A percentile compares a stretch with the other conserved stretches of the same genome.
Evolutionary conservation across 2,888 invertebrate genomes (phyloP).

Genomic region (Bombylius major): DNA sequence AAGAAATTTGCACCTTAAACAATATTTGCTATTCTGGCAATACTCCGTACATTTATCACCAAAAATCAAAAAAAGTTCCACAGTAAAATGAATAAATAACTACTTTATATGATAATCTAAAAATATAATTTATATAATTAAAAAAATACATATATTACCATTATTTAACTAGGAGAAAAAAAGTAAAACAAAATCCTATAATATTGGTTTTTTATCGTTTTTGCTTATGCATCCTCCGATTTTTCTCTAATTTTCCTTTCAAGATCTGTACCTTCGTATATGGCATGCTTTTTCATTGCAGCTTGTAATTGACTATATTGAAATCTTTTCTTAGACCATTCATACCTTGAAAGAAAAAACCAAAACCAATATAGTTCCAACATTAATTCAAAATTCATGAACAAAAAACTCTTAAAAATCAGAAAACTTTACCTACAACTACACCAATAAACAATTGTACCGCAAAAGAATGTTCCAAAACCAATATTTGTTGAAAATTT

Average conservation of each 20-base stretch:
- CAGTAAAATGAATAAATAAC: no score
- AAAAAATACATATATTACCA: no score
- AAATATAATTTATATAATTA: no score
- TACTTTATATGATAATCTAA: no score
- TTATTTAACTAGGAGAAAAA: no score
- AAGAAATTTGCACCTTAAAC: no score
- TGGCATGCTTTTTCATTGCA: conserved; percentile 45
- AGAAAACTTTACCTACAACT: conserved; percentile 42
- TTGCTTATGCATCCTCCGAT: not conserved
- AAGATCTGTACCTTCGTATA: conserved; percentile 49
- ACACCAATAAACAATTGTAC: conserved; percentile 57
- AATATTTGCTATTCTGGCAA: no score
- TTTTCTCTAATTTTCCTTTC: conserved; percentile 29
- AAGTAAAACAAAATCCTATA: no score
- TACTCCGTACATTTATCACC: no score
- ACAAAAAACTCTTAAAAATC: not conserved
- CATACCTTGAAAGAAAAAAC: conserved; percentile 38
- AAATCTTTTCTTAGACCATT: conserved; percentile 53
- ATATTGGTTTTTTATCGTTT: no score
- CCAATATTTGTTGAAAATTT: conserved; percentile 50
- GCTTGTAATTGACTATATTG: conserved; percentile 49
- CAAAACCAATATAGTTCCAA: not conserved
- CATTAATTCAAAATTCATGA: not conserved
- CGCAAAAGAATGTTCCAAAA: conserved; percentile 49
- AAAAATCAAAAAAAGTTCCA: no score